Base-by-base conservation (phyloP, 2,113 vertebrate genomes). In the Hoplias malabaricus region DNA sequence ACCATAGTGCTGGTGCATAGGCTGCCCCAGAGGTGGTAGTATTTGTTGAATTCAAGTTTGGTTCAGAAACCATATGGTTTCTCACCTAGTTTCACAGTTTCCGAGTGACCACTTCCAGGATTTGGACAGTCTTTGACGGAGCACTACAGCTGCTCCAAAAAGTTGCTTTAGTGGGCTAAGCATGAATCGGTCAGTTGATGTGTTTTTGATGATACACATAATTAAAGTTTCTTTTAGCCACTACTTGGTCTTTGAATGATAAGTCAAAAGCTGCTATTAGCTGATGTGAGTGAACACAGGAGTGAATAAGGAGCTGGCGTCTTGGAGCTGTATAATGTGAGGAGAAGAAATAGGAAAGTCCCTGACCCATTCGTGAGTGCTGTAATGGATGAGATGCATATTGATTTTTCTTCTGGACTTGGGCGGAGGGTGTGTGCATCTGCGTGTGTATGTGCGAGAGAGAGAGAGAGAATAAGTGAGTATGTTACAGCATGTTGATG, bases 331-430 rank as follows among this genome's bases (percentile, higher is more conserved):
- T 79, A 63, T 77, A 79, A 75, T 62, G 56, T 46, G 69, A 67
- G 59, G 80, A 59, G 56, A 73, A 80, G 76, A 68, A 66, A 77
- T 38, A 71, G 42, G 68, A 56, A 70, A 77, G 79, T 81, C 70
- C 76, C 53, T 77, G 75, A 69, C 71, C 76, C 40, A 62, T 79
- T 66, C 21, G 2, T 73, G 84, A 80, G 78, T 63, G 67, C 62
- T 42, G 74, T 88, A 89, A 89, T 69, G 80, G 84, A 87, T 89
- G 85, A 81, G 79, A 86, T 87, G 84, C 73, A 85, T 82, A 87
- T 82, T 82, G 84, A 87, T 88, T 90, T 86, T 84, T 63, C 43
- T 63, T 34, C 31, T 43, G 69, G 69, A 66, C 57, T 38, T 59
- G 78, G 70, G 62, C 46, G 36, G 75, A 84, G 73, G 62, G 70